Conservation (phyloP, 2,888 invertebrate species). For the Taenaris catops region DNA sequence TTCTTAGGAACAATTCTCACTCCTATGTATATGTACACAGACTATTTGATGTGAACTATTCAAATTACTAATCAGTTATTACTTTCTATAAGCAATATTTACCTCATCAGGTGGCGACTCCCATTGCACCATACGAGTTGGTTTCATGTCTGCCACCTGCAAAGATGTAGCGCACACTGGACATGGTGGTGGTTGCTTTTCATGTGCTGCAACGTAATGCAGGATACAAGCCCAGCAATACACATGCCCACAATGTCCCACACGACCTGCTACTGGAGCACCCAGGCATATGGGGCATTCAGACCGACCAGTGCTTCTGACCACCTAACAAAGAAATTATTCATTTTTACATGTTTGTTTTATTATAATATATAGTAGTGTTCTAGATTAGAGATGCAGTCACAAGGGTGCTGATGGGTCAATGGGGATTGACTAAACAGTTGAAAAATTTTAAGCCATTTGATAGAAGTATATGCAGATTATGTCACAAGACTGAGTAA, state of each 20-base stretch:
- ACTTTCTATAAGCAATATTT: neutral
- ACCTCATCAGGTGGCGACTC: slow-evolving; percentile 58
- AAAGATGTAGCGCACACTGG: slow-evolving; percentile 95
- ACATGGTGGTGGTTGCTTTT: slow-evolving; percentile 88
- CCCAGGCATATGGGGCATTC: slow-evolving; percentile 96
- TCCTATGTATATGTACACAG: too few relatives aligned
- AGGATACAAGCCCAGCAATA: slow-evolving; percentile 98
- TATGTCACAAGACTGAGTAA: too few relatives aligned
- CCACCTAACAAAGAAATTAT: slow-evolving; percentile 41
- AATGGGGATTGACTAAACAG: too few relatives aligned
- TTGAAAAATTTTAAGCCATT: too few relatives aligned
- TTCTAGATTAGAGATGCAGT: too few relatives aligned
- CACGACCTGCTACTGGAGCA: slow-evolving; percentile 92
- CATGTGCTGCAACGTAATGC: slow-evolving; percentile 93
- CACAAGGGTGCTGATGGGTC: too few relatives aligned
- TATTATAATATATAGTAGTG: too few relatives aligned
- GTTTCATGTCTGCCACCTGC: slow-evolving; percentile 88
- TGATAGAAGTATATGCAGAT: too few relatives aligned
- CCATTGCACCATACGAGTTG: slow-evolving; percentile 76
- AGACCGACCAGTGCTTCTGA: slow-evolving; percentile 55
- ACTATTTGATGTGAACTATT: too few relatives aligned
- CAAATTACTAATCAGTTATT: neutral
- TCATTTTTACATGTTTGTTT: too few relatives aligned
- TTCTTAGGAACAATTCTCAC: too few relatives aligned
- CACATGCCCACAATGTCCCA: slow-evolving; percentile 96